These are phyloP conservation scores for Discoglossus pictus DNA, from an alignment of 2,797 vertebrate genomes.

Conservation along the genomic window DNA sequence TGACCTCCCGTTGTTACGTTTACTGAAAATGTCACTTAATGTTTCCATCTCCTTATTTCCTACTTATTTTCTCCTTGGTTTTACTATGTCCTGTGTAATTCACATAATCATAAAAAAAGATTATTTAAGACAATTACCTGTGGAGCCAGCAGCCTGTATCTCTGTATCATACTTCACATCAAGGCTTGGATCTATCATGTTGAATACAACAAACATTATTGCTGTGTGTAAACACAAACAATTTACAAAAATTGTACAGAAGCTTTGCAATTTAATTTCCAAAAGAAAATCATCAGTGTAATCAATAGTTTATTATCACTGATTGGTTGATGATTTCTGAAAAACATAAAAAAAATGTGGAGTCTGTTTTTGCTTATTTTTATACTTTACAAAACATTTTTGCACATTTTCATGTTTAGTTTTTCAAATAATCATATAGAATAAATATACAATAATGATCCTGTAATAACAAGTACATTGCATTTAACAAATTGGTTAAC, in stretches of 20 bases:
- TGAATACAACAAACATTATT: slow-evolving; percentile 14
- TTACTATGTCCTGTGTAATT: slow-evolving; percentile 31
- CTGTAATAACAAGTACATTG: too few relatives aligned
- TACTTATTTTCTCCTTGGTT: slow-evolving; percentile 22
- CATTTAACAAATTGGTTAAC: too few relatives aligned
- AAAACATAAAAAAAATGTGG: too few relatives aligned
- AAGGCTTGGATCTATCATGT: not conserved
- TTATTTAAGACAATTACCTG: slow-evolving; percentile 40
- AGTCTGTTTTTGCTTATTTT: too few relatives aligned
- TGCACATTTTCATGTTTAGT: too few relatives aligned
- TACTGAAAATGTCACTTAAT: slow-evolving; percentile 32
- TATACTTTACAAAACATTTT: too few relatives aligned
- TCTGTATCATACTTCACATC: slow-evolving; percentile 14
- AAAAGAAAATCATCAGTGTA: not conserved
- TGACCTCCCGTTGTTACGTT: slow-evolving; percentile 24
- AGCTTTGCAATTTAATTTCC: too few relatives aligned
- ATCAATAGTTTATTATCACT: too few relatives aligned
- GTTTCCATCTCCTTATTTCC: slow-evolving; percentile 20
- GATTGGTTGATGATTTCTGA: too few relatives aligned
- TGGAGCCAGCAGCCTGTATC: slow-evolving; percentile 12
- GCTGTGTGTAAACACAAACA: not conserved
- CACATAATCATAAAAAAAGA: slow-evolving; percentile 23
- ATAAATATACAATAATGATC: too few relatives aligned
- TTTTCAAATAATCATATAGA: too few relatives aligned
- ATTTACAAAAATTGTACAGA: not conserved